Evolutionary conservation across 1,140 invertebrate species (phyloP), one percentile per base, ranked within the genome.

Genomic region (Drosophila persimilis): DNA sequence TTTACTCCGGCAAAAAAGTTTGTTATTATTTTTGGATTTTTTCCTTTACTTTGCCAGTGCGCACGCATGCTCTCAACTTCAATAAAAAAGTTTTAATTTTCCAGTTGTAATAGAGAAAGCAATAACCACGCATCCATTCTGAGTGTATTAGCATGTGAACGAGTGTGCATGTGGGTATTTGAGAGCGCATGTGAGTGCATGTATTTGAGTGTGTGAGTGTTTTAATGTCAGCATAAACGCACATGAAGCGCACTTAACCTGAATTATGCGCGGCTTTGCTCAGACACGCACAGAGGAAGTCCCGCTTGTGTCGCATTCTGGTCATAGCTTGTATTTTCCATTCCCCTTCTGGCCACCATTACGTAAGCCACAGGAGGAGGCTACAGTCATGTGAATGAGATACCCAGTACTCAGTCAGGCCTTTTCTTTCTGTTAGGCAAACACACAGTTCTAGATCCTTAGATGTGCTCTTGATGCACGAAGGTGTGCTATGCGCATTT

Each of bases 171-270:
- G 35, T 13, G 35, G 11, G 35, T 39, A 39, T 13, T 13, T 13
- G 35, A 13, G 35, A 35, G 31, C 2, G 29, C 29, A 31, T 26
- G 24, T 43, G 29, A 31, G 31, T 31, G 29, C 26, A 29, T 29
- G 29, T 20, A 20, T 43, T 45, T 46, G 43, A 6, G 17, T 3
- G 43, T 31, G 41, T 17, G 52, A 65, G 64, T 86, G 79, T 86
- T 77, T 75, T 88, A 86, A 85, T 88, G 77, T 86, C 80, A 81
- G 80, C 81, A 88, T 77, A 86, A 88, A 81, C 83, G 83, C 81
- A 85, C 77, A 74, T 86, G 77, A 67, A 75, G 70, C 74, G 66
- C 67, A 80, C 81, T 86, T 86, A 86, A 88, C 81, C 81, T 77
- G 74, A 85, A 86, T 86, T 67, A 57, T 63, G 52, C 24, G 64